Conservation (phyloP, 2,888 invertebrate genomes). For the Ophion obscuratus region DNA sequence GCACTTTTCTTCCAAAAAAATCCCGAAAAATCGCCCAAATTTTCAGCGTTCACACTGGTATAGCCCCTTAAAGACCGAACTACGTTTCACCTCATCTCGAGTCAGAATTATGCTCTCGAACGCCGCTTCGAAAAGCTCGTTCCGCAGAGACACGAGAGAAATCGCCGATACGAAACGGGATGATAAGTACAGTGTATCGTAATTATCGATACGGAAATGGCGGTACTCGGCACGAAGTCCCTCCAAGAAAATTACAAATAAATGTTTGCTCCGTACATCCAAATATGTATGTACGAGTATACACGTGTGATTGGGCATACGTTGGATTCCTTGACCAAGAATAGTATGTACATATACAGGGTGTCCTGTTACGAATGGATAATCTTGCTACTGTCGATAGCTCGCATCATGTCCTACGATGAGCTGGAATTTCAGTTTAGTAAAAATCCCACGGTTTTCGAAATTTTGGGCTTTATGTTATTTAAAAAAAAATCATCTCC, state of each 20-base stretch:
- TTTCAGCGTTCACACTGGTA: too few relatives aligned
- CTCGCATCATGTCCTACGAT: too few relatives aligned
- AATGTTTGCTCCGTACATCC: constrained; percentile 17
- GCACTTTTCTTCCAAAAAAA: too few relatives aligned
- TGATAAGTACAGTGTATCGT: constrained; percentile 36
- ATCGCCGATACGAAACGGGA: not conserved
- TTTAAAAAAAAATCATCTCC: too few relatives aligned
- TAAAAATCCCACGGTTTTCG: too few relatives aligned
- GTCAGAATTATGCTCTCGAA: not conserved
- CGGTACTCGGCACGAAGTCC: constrained; percentile 33
- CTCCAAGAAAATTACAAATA: constrained; percentile 52
- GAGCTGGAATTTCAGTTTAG: too few relatives aligned
- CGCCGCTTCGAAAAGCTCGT: not conserved
- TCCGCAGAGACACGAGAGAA: not conserved
- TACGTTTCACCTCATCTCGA: not conserved
- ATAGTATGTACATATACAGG: not conserved
- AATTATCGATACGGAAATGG: constrained; percentile 65
- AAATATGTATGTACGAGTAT: constrained; percentile 7
- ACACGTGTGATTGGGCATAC: too few relatives aligned
- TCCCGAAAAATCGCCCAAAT: too few relatives aligned
- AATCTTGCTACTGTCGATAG: too few relatives aligned
- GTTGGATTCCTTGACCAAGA: not conserved
- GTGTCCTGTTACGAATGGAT: too few relatives aligned
- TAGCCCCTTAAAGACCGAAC: too few relatives aligned
- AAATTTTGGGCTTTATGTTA: too few relatives aligned